Evolutionary conservation across 2,888 invertebrate genomes (phyloP).

Genomic region (Tachystola acroxantha): DNA sequence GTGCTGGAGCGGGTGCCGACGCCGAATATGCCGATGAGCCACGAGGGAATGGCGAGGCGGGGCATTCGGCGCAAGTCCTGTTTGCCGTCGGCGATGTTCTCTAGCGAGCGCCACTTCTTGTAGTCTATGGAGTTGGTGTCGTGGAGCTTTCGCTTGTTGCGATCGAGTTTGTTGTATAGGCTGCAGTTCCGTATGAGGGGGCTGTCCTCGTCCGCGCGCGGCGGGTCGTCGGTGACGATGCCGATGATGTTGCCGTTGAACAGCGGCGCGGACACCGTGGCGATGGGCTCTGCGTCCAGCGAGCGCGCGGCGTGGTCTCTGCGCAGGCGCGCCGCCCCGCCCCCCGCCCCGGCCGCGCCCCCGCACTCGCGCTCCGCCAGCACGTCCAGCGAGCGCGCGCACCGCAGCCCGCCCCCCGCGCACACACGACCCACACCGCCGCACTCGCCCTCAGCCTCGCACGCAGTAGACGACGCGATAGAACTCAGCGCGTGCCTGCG

Average conservation of each 20-base stretch:
- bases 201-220: conserved; percentile 54
- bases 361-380: conserved; percentile 26
- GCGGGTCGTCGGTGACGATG: conserved; percentile 49
- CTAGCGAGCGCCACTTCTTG: conserved; percentile 89
- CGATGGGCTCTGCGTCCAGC: conserved; percentile 46
- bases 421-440: conserved; percentile 30
- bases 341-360: conserved; percentile 23
- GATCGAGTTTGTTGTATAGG: conserved; percentile 53
- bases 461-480: conserved; percentile 81
- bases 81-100: conserved; percentile 77
- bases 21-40: conserved; percentile 87
- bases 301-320: conserved; percentile 52
- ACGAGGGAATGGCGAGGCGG: conserved; percentile 83
- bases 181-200: conserved; percentile 69
- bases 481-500: conserved; percentile 79
- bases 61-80: conserved; percentile 76
- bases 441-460: conserved; percentile 38
- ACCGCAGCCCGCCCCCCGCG: conserved; percentile 30
- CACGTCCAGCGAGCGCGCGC: conserved; percentile 47
- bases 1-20: conserved; percentile 82
- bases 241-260: conserved; percentile 67
- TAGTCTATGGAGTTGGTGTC: conserved; percentile 70
- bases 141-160: conserved; percentile 54
- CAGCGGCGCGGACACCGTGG: conserved; percentile 57
- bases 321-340: conserved; percentile 35